Conservation (phyloP, 2,888 invertebrate genomes). For the Clitarchus hookeri region DNA sequence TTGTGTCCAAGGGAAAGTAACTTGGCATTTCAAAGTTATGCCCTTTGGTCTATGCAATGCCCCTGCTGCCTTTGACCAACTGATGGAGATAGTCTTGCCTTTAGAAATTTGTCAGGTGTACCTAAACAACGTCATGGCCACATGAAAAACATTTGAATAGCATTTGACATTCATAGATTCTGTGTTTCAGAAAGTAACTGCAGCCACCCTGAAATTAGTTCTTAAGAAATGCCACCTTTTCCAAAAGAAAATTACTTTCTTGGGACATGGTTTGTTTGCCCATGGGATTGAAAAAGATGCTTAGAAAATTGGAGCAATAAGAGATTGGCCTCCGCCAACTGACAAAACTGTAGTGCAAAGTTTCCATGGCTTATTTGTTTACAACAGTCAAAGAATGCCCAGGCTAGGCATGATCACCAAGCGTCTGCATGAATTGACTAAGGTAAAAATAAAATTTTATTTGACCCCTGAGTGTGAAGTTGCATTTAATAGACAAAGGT, state of each 20-base stretch:
- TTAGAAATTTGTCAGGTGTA: neutral
- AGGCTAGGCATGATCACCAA: neutral
- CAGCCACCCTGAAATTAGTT: too few relatives aligned
- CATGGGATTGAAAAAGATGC: neutral
- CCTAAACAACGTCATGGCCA: neutral
- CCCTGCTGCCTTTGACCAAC: neutral
- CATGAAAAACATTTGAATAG: neutral
- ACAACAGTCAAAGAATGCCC: neutral
- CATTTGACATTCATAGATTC: neutral
- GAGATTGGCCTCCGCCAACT: too few relatives aligned
- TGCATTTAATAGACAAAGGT: neutral
- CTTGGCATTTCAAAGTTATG: neutral
- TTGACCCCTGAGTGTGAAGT: neutral
- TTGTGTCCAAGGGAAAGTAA: neutral
- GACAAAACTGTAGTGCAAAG: neutral
- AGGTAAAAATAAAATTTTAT: neutral
- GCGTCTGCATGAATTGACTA: neutral
- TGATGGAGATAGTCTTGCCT: neutral
- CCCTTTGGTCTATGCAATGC: constrained; percentile 17
- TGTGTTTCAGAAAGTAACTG: neutral
- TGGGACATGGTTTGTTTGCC: neutral
- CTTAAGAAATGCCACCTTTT: too few relatives aligned
- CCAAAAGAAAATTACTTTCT: neutral
- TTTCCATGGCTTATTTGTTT: neutral
- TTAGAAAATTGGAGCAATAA: neutral